Evolutionary conservation across 2,888 invertebrate genomes (phyloP).

Genomic region (Drosophila quinaria): DNA sequence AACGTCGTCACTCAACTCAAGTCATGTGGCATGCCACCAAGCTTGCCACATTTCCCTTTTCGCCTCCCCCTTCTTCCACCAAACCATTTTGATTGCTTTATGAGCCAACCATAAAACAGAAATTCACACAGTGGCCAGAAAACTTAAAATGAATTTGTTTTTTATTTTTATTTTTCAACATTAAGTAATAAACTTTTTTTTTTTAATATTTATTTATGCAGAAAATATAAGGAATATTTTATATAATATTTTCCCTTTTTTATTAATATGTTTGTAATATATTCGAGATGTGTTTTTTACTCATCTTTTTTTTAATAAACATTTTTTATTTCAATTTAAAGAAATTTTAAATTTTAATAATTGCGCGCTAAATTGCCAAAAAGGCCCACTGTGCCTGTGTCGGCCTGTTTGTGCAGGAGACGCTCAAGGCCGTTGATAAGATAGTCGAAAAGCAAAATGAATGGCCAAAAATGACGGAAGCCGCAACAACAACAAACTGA

Average conservation of each 20-base stretch:
- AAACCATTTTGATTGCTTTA: constrained; percentile 34
- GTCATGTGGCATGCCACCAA: constrained; percentile 48
- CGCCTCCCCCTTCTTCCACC: neutral
- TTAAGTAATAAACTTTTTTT: too few relatives aligned
- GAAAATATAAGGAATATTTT: too few relatives aligned
- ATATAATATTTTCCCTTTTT: too few relatives aligned
- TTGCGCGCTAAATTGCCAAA: neutral
- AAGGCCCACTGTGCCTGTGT: neutral
- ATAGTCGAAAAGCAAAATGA: constrained; percentile 34
- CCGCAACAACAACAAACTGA: constrained; percentile 2
- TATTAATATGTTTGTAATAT: too few relatives aligned
- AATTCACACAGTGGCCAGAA: neutral
- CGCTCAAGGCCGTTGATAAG: constrained; percentile 70
- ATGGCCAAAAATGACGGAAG: constrained; percentile 9
- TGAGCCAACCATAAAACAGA: constrained; percentile 29
- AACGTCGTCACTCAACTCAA: constrained; percentile 26
- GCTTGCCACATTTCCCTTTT: constrained; percentile 31
- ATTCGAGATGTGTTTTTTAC: too few relatives aligned
- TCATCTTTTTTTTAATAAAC: too few relatives aligned
- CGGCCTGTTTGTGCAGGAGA: constrained; percentile 33
- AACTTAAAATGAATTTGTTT: too few relatives aligned
- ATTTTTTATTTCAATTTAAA: too few relatives aligned
- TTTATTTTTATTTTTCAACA: too few relatives aligned
- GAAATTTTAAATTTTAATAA: neutral
- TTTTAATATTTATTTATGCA: too few relatives aligned